Base-by-base conservation (phyloP, 2,113 vertebrate species). In the Vulpes ferrilata region DNA sequence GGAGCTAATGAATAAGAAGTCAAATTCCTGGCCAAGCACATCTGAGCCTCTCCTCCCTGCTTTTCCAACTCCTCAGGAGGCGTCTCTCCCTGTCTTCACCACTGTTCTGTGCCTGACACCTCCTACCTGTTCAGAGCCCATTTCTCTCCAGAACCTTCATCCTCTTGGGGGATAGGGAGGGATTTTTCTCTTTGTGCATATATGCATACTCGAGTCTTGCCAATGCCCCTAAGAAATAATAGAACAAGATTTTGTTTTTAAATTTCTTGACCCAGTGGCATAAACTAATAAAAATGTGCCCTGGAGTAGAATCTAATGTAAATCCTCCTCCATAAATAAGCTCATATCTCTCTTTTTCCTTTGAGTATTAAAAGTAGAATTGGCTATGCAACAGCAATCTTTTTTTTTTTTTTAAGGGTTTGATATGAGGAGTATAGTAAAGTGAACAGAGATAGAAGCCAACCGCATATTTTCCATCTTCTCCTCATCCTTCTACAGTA, bases 241-340 rank as follows among this genome's bases (percentile, higher is more conserved):
- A 92, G 11, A 60, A 88, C 23, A 86, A 57, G 35, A 79, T 22
- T 23, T 32, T 86, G 43, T 43, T 88, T 90, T 57, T 9, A n/a
- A 35, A 60, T 6, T 5, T n/a, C 19, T 92, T 92, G 15, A 67
- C 19, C 35, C n/a, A 69, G 30, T 27, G 43, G 17, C 30, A 69
- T 73, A 57, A 67, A 60, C 57, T 73, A 91, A 93, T 74, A 93
- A 88, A 84, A 97, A 78, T n/a, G 19, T 67, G 43, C 23, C 73
- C 13, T 11, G 64, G 79, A 89, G 27, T 62, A 86, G 86, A 92
- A 71, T 67, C n/a, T 32, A 71, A 25, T 27, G 48, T 48, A 32
- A 90, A 79, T 25, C 32, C 12, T 71, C 57, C 32, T 87, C 43
- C 55, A 27, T 22, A 73, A 95, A 71, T 67, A 38, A 83, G 6